phyloP scores from a whole-genome alignment of 2,888 invertebrate species.

The Lamproptera curius region DNA sequence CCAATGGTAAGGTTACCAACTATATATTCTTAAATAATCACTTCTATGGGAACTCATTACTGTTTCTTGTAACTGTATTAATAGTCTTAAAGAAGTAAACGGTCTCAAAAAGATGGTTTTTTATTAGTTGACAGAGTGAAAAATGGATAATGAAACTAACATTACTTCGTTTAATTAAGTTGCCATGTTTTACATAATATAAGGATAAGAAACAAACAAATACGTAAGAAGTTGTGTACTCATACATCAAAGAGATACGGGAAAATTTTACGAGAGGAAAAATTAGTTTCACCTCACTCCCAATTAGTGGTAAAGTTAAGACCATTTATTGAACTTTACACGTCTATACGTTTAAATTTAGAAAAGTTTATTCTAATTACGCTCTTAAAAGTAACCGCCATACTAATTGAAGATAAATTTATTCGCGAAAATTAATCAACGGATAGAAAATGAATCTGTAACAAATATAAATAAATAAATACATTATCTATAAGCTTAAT shows the following conservation, averaged over 20 bases:
- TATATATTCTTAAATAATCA: constrained; percentile 44
- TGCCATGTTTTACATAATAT: constrained; percentile 45
- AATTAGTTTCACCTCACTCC: constrained; percentile 11
- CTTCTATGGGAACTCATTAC: constrained; percentile 49
- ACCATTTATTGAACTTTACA: neutral
- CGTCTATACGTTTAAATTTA: neutral
- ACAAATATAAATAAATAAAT: too few relatives aligned
- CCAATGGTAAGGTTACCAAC: constrained; percentile 22
- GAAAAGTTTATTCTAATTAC: neutral
- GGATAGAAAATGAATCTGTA: too few relatives aligned
- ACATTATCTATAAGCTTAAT: too few relatives aligned
- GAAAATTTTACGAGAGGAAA: constrained; percentile 8
- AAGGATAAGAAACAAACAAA: too few relatives aligned
- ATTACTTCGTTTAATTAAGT: constrained; percentile 57
- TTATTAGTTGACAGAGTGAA: constrained; percentile 36
- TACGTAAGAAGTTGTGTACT: constrained; percentile 12
- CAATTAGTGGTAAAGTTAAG: neutral
- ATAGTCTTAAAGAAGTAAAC: constrained; percentile 34
- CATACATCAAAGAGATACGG: constrained; percentile 17
- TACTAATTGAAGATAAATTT: too few relatives aligned
- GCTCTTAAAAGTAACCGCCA: too few relatives aligned
- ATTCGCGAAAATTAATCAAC: too few relatives aligned
- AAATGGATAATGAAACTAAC: constrained; percentile 33
- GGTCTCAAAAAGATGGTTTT: constrained; percentile 34
- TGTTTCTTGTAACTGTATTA: constrained; percentile 43